phyloP scores from a whole-genome alignment of 2,113 vertebrate genomes.

The Arothron firmamentum region DNA sequence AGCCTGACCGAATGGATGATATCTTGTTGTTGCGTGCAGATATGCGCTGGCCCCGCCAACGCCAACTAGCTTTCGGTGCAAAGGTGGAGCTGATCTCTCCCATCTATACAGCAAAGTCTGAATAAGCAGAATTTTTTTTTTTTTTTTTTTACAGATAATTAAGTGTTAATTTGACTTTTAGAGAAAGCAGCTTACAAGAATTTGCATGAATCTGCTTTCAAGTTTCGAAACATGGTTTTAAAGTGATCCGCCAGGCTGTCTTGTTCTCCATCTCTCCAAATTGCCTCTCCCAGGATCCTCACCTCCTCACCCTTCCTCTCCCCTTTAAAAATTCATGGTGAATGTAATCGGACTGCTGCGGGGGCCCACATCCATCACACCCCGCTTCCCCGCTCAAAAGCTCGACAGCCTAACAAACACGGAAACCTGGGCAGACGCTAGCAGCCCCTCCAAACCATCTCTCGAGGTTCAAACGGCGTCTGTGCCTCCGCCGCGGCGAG shows the following conservation, averaged over 20 bases:
- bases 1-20: neutral
- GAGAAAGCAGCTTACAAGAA: too few species aligned
- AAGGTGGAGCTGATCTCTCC: neutral
- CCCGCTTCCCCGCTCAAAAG: constrained; percentile 34
- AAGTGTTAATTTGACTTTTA: too few species aligned
- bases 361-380: constrained; percentile 41
- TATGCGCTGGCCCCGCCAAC: neutral
- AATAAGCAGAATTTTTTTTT: too few species aligned
- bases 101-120: neutral
- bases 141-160: too few species aligned
- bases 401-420: constrained; percentile 35
- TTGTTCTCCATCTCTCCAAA: neutral
- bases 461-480: constrained; percentile 40
- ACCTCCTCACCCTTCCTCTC: neutral
- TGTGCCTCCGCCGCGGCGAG: constrained; percentile 29
- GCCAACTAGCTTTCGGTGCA: neutral
- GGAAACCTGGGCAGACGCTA: constrained; percentile 35
- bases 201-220: too few species aligned
- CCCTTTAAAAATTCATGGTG: constrained; percentile 36
- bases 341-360: constrained; percentile 31
- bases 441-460: constrained; percentile 34
- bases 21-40: neutral
- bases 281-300: neutral
- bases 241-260: too few species aligned
- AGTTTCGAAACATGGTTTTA: too few species aligned